phyloP scores from a whole-genome alignment of 53 echinoderm and acorn worm species.

The Holothuria scabra region DNA sequence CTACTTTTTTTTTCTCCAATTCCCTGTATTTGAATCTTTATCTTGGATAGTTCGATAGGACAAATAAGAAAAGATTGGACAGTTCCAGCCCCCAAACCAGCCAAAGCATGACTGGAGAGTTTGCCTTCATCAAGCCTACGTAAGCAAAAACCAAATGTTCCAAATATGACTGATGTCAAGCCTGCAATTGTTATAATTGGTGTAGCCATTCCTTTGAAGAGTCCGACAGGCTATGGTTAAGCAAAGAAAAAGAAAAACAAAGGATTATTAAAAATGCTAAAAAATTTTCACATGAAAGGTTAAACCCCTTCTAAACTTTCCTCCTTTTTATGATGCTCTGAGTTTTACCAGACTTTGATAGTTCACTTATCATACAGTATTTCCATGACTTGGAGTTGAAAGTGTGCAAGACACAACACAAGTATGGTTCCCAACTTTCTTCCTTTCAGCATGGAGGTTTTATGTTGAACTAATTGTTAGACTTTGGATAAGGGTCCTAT shows the following conservation, averaged over 20 bases:
- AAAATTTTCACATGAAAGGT: too few relatives aligned
- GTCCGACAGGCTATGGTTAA: conserved; percentile 78
- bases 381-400: too few relatives aligned
- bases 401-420: too few relatives aligned
- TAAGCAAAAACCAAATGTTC: conserved; percentile 86
- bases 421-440: too few relatives aligned
- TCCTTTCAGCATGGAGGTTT: too few relatives aligned
- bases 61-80: conserved; percentile 79
- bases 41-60: conserved; percentile 95
- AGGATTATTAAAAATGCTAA: too few relatives aligned
- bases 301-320: too few relatives aligned
- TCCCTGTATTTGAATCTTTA: conserved; percentile 71
- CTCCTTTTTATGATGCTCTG: too few relatives aligned
- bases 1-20: conserved; percentile 2
- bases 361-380: too few relatives aligned
- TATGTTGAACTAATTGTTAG: too few relatives aligned
- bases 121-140: conserved; percentile 78
- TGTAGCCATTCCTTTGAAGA: conserved; percentile 98
- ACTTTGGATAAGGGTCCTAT: too few relatives aligned
- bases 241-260: background rate
- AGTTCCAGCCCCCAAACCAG: conserved; percentile 74
- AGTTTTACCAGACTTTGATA: too few relatives aligned
- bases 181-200: conserved; percentile 83
- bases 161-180: conserved; percentile 89
- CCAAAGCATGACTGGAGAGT: conserved; percentile 67